Conservation (phyloP, 2,888 invertebrate genomes). For the Pyrochroa serraticornis region DNA sequence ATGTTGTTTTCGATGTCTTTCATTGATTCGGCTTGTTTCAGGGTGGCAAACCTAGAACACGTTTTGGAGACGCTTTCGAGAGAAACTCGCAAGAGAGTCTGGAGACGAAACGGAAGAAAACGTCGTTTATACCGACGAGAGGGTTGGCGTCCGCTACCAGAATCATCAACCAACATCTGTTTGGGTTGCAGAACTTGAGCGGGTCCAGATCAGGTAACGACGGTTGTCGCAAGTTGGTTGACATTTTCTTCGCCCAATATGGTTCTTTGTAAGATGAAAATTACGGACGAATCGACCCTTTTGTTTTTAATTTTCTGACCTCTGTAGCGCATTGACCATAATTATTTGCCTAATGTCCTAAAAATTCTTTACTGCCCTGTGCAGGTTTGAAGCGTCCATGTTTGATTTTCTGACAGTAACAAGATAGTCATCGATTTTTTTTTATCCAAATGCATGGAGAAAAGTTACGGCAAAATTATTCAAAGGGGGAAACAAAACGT, state of each 20-base stretch:
- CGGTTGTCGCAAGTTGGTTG: too few species aligned
- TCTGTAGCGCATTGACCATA: too few species aligned
- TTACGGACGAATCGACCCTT: too few species aligned
- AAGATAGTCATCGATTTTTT: neutral
- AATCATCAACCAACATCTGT: constrained; percentile 76
- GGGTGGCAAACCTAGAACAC: constrained; percentile 54
- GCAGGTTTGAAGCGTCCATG: too few species aligned
- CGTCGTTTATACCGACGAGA: constrained; percentile 68
- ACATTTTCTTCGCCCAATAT: too few species aligned
- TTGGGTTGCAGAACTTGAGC: constrained; percentile 66
- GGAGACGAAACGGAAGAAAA: constrained; percentile 57
- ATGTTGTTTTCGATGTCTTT: neutral
- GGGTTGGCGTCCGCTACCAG: constrained; percentile 74
- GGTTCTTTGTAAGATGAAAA: too few species aligned
- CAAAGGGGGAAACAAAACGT: too few species aligned
- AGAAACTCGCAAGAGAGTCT: constrained; percentile 64
- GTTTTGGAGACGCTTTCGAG: constrained; percentile 59
- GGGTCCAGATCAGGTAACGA: constrained; percentile 59
- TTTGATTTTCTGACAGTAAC: neutral
- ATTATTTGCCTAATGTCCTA: too few species aligned
- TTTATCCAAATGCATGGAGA: too few species aligned
- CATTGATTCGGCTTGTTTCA: constrained; percentile 26
- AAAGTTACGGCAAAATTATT: too few species aligned
- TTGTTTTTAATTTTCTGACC: too few species aligned
- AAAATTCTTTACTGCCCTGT: too few species aligned